Evolutionary conservation across 2,797 vertebrate genomes (phyloP).

Genomic region (Bovichtus variegatus): DNA sequence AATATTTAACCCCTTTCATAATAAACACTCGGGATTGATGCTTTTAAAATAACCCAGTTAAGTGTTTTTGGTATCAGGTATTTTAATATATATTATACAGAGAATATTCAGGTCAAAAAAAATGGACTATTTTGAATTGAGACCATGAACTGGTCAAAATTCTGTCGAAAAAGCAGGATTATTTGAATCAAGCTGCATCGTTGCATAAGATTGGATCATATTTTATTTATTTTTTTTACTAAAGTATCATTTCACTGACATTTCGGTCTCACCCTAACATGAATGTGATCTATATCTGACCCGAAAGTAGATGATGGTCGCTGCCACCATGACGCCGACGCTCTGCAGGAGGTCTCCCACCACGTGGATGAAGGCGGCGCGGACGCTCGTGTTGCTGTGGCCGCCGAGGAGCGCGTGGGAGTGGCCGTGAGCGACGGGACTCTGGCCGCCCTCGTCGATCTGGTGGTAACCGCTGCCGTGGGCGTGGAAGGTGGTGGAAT

Average conservation of each 20-base stretch:
- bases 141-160: neutral
- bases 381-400: conserved; percentile 92
- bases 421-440: conserved; percentile 78
- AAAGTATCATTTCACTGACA: conserved; percentile 8
- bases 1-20: neutral
- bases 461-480: conserved; percentile 89
- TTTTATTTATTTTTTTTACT: neutral
- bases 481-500: conserved; percentile 88
- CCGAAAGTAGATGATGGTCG: conserved; percentile 95
- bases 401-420: conserved; percentile 74
- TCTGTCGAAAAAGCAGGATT: neutral
- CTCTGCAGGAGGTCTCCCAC: conserved; percentile 97
- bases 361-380: conserved; percentile 95
- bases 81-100: neutral
- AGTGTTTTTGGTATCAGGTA: neutral
- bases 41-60: neutral
- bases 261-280: conserved; percentile 44
- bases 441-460: conserved; percentile 85
- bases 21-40: neutral
- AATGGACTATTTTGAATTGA: neutral
- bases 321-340: conserved; percentile 93
- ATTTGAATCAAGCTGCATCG: neutral
- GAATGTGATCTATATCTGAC: conserved; percentile 79
- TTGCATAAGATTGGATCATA: neutral
- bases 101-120: neutral